Base-by-base conservation (phyloP, 2,797 vertebrate species). In the Neosalanx taihuensis region DNA sequence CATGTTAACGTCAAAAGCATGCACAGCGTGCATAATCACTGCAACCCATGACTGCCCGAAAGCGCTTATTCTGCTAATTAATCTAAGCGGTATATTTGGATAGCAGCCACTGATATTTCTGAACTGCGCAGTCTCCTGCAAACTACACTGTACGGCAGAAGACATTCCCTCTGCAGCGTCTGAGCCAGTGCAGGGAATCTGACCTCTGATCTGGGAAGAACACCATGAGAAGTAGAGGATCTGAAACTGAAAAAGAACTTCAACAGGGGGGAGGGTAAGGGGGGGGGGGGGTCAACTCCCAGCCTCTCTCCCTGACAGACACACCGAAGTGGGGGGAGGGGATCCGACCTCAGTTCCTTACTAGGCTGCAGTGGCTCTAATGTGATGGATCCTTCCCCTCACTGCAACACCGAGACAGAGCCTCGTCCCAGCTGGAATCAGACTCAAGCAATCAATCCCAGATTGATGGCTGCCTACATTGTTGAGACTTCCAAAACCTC, bases 321-420 rank as follows among this genome's bases (percentile, higher is more conserved):
- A 79, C 73, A 79, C 72, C 75, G 35, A 61, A 77, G 83, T 85
- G 87, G 86, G 88, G 88, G 87, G 86, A 85, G 89, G 88, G 86
- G 12, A 86, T 70, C 74, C 65, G 76, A 80, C 80, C 79, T 73
- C 70, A 82, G 84, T 84, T 88, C 81, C 83, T 83, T 74, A 83
- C 71, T 76, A 12, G 9, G 70, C 76, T 78, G 80, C 70, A 72
- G 31, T 76, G 74, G 70, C 70, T 72, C 81, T 65, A 77, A 76
- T 73, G 69, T 77, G 81, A 85, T 83, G 80, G 81, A 83, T 77
- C 62, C 61, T 75, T 76, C 75, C 83, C 69, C 61, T 57, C 67
- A 56, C 51, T 33, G 7, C 17, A 20, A 49, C 4, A 18, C 12
- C 29, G n/a, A 49, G 7, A 67, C 10, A 66, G 20, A 13, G 20